Conservation (phyloP, 2,797 vertebrate genomes). For the Hippocampus kuda region DNA sequence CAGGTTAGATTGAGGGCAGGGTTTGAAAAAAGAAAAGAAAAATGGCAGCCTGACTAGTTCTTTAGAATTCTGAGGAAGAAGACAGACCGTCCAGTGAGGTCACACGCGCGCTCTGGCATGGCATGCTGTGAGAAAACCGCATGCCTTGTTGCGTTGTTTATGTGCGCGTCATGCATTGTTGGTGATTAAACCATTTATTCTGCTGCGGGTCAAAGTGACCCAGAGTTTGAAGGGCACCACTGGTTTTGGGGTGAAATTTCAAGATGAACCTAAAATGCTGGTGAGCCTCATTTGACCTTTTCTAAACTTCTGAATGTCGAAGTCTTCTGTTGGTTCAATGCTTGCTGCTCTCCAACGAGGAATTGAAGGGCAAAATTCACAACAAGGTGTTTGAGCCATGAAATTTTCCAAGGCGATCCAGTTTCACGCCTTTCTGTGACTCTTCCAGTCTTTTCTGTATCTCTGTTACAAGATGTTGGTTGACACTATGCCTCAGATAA, state of each 20-base stretch:
- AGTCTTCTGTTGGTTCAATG: no score
- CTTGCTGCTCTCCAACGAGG: no score
- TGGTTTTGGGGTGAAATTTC: not conserved
- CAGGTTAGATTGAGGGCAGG: slow-evolving; percentile 52
- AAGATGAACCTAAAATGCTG: no score
- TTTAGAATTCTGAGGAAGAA: slow-evolving; percentile 24
- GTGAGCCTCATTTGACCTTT: no score
- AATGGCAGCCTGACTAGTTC: slow-evolving; percentile 9
- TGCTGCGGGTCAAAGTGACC: not conserved
- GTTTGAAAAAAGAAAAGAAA: slow-evolving; percentile 40
- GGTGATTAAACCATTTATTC: not conserved
- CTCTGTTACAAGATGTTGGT: no score
- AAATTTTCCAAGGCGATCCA: no score
- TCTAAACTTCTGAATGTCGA: no score
- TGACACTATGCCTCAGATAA: not conserved
- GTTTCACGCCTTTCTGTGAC: no score
- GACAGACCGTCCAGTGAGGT: slow-evolving; percentile 11
- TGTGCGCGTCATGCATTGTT: not conserved
- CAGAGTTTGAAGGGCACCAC: no score
- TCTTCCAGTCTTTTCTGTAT: no score
- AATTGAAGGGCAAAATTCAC: no score
- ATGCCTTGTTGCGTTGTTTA: slow-evolving; percentile 47
- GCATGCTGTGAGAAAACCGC: slow-evolving; percentile 66
- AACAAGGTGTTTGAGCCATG: no score
- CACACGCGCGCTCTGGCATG: slow-evolving; percentile 46